A percentile compares a stretch with the other conserved stretches of the same genome.
These are phyloP conservation scores for Magallana angulata DNA, from an alignment of 1,140 invertebrate species.

Conservation along the genomic window DNA sequence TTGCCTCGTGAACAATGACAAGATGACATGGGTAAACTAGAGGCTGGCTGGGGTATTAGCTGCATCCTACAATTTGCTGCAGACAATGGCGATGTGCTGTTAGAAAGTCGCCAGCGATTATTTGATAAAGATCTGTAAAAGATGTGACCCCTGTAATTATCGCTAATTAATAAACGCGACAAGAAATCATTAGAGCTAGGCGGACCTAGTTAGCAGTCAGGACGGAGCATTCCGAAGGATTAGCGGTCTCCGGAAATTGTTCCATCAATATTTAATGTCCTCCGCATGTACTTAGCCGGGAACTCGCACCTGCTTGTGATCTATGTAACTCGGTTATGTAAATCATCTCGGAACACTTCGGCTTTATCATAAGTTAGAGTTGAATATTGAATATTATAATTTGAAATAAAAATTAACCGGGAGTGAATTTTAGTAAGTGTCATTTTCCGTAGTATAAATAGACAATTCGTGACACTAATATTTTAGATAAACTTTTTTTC, in stretches of 20 bases:
- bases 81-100: background rate
- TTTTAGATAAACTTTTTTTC: constrained; percentile 20
- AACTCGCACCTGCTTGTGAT: background rate
- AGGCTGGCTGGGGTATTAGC: no score
- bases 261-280: constrained; percentile 14
- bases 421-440: background rate
- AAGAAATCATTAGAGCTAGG: constrained; percentile 9
- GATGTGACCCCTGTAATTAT: constrained; percentile 3
- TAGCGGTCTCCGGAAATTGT: constrained; percentile 2
- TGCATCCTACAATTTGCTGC: background rate
- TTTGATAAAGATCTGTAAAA: background rate
- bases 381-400: background rate
- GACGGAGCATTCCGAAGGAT: constrained; percentile 8
- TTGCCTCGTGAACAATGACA: no score
- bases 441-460: constrained; percentile 10
- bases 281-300: background rate
- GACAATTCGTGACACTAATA: constrained; percentile 12
- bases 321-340: background rate
- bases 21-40: no score
- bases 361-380: background rate
- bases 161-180: constrained; percentile 20
- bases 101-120: background rate
- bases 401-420: background rate
- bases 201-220: background rate
- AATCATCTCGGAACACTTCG: background rate